These are phyloP conservation scores for Tokudaia tokunoshimensis DNA, from an alignment of 2,797 vertebrate genomes.

Conservation along the genomic window DNA sequence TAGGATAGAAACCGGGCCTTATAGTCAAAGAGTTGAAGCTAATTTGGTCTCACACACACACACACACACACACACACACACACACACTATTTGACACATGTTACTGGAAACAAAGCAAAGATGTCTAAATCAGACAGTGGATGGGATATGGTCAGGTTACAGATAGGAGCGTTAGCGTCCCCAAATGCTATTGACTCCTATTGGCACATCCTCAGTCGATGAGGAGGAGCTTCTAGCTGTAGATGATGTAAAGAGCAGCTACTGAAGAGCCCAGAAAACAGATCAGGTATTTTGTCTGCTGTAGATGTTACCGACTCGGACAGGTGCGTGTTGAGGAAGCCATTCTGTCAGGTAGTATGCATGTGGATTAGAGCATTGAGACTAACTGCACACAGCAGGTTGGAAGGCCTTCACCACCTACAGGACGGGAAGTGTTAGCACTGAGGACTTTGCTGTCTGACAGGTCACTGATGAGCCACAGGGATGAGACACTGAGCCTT, in stretches of 20 bases:
- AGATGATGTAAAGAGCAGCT: not conserved
- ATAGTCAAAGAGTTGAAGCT: not conserved
- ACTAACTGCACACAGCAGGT: not conserved
- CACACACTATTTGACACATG: not conserved
- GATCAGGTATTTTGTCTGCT: not conserved
- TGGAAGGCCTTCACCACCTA: not conserved
- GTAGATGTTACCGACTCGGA: not conserved
- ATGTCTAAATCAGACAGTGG: not conserved
- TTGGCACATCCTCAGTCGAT: not conserved
- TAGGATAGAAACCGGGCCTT: not conserved
- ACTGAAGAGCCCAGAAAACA: not conserved
- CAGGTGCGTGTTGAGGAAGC: not conserved
- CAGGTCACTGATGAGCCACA: not conserved
- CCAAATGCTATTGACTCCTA: not conserved
- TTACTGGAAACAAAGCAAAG: not conserved
- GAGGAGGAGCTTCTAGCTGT: not conserved
- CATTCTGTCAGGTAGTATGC: not conserved
- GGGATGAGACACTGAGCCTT: not conserved
- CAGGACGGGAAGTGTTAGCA: not conserved
- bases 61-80: not conserved
- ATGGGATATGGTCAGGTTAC: not conserved
- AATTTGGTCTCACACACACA: not conserved
- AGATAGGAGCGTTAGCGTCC: not conserved
- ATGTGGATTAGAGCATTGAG: not conserved
- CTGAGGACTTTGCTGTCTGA: not conserved